Conservation (phyloP, 2,888 invertebrate genomes). For the Limnephilus auricula region DNA sequence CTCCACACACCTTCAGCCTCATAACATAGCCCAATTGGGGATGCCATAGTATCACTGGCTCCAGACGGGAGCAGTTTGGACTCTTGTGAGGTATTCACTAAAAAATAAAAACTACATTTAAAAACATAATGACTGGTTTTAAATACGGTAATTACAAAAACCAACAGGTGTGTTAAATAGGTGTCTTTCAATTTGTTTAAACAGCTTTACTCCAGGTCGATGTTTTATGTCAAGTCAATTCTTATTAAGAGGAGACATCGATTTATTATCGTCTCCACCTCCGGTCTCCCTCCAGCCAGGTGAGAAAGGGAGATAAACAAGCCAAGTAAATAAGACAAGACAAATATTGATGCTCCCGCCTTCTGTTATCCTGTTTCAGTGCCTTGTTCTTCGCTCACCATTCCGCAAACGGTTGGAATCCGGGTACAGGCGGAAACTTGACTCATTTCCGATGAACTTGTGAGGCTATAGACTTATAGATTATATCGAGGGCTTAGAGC, state of each 20-base stretch:
- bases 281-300: not conserved
- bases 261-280: not conserved
- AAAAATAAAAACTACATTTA: too few species aligned
- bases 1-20: too few species aligned
- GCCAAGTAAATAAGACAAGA: not conserved
- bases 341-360: not conserved
- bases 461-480: too few species aligned
- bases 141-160: too few species aligned
- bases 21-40: too few species aligned
- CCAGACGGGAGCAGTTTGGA: too few species aligned
- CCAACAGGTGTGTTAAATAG: not conserved
- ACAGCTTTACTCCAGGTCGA: not conserved
- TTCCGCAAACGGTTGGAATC: not conserved
- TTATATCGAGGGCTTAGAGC: not conserved
- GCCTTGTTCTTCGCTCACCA: not conserved
- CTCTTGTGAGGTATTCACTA: too few species aligned
- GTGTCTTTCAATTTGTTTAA: not conserved
- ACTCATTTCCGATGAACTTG: constrained; percentile 11
- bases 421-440: not conserved
- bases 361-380: not conserved
- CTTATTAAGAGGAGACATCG: not conserved
- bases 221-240: constrained; percentile 16
- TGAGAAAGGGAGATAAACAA: not conserved
- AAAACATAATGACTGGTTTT: too few species aligned
- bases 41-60: too few species aligned